A percentile compares a stretch with the other conserved stretches of the same genome.
Evolutionary conservation across 2,797 vertebrate species (phyloP).

Genomic region (Pseudotriccus pelzelni): DNA sequence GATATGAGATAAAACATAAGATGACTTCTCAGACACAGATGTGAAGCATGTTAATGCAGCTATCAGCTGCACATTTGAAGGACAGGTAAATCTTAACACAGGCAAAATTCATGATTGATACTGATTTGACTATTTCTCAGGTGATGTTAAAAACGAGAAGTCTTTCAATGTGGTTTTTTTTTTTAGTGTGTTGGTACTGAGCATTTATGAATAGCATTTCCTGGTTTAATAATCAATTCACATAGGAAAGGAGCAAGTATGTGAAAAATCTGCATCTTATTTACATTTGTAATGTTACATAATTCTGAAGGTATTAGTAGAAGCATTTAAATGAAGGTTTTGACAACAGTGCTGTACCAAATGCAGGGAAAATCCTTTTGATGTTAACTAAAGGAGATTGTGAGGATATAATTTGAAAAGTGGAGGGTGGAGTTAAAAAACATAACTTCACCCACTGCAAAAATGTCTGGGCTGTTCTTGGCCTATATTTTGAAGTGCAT

Average conservation of each 20-base stretch:
- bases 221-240: slow-evolving; percentile 34
- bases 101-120: neutral
- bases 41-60: neutral
- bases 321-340: slow-evolving; percentile 15
- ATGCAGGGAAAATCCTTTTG: slow-evolving; percentile 3
- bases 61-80: neutral
- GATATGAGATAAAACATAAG: neutral
- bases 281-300: slow-evolving; percentile 39
- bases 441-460: slow-evolving; percentile 14
- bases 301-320: slow-evolving; percentile 22
- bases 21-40: neutral
- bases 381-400: slow-evolving; percentile 31
- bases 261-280: slow-evolving; percentile 51
- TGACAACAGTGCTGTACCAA: neutral
- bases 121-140: neutral
- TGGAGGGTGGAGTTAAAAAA: neutral
- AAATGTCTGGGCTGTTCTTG: slow-evolving; percentile 12
- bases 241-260: neutral
- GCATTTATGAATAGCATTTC: slow-evolving; percentile 30
- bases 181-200: neutral
- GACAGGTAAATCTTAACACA: neutral
- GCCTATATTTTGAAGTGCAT: neutral
- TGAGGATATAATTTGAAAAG: slow-evolving; percentile 11
- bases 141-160: neutral
- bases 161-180: neutral